Evolutionary conservation across 2,797 vertebrate genomes (phyloP).

Genomic region (Paedocypris micromegethes): DNA sequence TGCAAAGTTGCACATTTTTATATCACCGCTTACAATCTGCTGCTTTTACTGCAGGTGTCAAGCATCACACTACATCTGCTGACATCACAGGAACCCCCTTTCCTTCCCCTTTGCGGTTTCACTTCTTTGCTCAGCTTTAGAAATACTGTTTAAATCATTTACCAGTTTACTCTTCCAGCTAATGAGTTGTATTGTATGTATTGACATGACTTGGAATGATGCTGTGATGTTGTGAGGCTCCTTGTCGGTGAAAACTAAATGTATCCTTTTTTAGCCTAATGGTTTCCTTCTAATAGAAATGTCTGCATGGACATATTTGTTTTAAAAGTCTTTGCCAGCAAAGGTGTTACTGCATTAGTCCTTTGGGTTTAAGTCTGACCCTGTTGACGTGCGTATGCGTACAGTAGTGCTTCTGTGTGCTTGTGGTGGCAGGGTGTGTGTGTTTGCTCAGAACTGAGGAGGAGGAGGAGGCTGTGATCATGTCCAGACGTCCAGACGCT

Average conservation of each 20-base stretch:
- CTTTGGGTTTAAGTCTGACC: slow-evolving; percentile 21
- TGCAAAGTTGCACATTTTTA: slow-evolving; percentile 16
- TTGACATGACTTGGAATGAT: no score
- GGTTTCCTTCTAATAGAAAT: no score
- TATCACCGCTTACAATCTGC: slow-evolving; percentile 9
- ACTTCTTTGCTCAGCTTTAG: slow-evolving; percentile 8
- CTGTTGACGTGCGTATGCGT: background rate
- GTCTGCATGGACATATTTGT: background rate
- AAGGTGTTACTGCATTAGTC: slow-evolving; percentile 24
- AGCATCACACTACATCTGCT: slow-evolving; percentile 10
- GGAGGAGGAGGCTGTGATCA: slow-evolving; percentile 39
- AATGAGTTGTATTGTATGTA: no score
- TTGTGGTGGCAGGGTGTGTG: slow-evolving; percentile 3
- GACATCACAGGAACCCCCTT: slow-evolving; percentile 6
- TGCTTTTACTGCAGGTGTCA: slow-evolving; percentile 4
- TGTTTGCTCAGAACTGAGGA: slow-evolving; percentile 3
- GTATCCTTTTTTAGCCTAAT: no score
- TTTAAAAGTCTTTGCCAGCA: slow-evolving; percentile 50
- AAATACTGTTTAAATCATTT: no score
- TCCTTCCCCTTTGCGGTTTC: background rate
- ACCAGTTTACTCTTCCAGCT: no score
- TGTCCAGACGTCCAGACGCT: slow-evolving; percentile 52
- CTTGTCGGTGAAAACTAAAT: no score
- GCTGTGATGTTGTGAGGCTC: no score
- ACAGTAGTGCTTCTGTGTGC: slow-evolving; percentile 19